Evolutionary conservation across 2,797 vertebrate species (phyloP), one percentile per base, ranked within the genome.

Genomic region (Cephalopachus bancanus): DNA sequence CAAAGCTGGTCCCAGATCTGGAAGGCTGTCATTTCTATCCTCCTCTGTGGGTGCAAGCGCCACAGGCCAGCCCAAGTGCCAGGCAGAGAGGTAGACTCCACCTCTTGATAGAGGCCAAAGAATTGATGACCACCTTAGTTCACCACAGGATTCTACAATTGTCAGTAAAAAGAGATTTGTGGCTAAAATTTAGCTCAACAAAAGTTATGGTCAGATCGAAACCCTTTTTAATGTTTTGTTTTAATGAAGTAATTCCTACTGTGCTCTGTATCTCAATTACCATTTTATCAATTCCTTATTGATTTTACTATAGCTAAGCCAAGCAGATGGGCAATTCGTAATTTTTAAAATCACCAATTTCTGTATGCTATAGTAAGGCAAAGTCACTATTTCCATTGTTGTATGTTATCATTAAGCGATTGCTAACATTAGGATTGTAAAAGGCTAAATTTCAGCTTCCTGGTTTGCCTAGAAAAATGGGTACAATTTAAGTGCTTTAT

Each of bases 401-500:
- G 14, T 74, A 26, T 85, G 24, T 85, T 86, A 84, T 91, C 89
- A 89, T 72, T 93, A 81, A 83, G 16, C 59, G 10, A 62, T 74
- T 81, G 19, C 90, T 95, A 22, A 16, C 28, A 69, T 59, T 93
- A 71, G 28, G 16, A 67, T 76, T 72, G 49, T 64, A 91, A 84
- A 67, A 83, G 20, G 11, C 26, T 91, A 87, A 67, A 84, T 86
- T 86, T 89, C 80, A 83, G 87, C 84, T 60, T 96, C 93, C 26
- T 89, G 20, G 10, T 65, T 93, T 55, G 16, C 28, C 94, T n/a
- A 67, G 84, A 92, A 93, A 95, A 87, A 51, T 83, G 14, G 71
- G 69, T 72, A 15, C 14, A 87, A 71, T 83, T 85, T 60, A 92
- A 75, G 20, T 83, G 49, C 4, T 96, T 92, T 85, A 51, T 94